These are phyloP conservation scores for Cosmorhoe ocellata DNA, from an alignment of 2,888 invertebrate genomes.

Conservation along the genomic window DNA sequence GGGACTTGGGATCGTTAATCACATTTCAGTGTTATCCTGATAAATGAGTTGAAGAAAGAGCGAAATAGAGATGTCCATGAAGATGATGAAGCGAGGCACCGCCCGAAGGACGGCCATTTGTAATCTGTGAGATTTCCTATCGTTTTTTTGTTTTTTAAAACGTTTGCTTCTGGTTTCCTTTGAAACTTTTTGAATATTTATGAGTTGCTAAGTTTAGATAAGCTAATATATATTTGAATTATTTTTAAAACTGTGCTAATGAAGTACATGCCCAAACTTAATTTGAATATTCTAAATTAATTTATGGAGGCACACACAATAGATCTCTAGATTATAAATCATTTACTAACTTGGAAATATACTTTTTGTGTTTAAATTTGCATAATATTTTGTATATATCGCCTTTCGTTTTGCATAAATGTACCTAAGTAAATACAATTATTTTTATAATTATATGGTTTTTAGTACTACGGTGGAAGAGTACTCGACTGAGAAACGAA, in stretches of 20 bases:
- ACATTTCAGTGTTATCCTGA: conserved; percentile 63
- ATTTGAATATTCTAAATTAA: conserved; percentile 11
- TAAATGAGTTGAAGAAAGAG: conserved; percentile 60
- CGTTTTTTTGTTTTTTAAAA: background rate
- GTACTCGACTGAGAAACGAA: too few species aligned
- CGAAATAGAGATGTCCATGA: conserved; percentile 63
- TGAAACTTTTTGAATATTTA: conserved; percentile 22
- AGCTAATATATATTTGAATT: conserved; percentile 12
- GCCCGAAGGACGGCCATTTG: conserved; percentile 55
- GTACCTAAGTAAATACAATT: background rate
- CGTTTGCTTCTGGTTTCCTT: conserved; percentile 13
- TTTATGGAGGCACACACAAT: conserved; percentile 6
- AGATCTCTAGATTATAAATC: conserved; percentile 12
- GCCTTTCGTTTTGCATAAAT: background rate
- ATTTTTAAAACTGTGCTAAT: conserved; percentile 19
- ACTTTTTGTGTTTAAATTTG: conserved; percentile 4
- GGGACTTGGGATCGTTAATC: conserved; percentile 63
- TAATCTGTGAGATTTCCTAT: conserved; percentile 26
- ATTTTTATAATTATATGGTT: background rate
- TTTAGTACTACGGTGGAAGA: too few species aligned
- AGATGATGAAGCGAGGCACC: conserved; percentile 52
- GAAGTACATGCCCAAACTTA: conserved; percentile 12
- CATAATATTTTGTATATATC: background rate
- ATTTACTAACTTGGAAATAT: conserved; percentile 8
- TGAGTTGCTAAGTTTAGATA: conserved; percentile 8